Percentiles rank a stretch among this genome's conserved stretches.
These are phyloP conservation scores for Subacronicta megacephala DNA, from an alignment of 2,888 invertebrate species.

Conservation along the genomic window DNA sequence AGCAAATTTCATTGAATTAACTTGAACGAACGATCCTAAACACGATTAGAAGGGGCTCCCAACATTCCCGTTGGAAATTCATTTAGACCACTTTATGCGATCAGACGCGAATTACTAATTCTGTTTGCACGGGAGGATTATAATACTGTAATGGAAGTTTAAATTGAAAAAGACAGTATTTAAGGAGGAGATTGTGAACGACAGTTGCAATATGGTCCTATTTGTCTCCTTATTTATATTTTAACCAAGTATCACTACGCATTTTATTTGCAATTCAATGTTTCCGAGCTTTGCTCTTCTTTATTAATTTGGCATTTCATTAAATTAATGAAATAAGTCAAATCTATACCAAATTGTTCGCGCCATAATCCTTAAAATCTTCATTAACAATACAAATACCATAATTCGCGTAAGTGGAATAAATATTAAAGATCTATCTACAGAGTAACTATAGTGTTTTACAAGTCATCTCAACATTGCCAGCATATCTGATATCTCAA, in stretches of 20 bases:
- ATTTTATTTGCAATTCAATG: too few species aligned
- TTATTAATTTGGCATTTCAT: background rate
- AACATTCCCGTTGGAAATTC: slow-evolving; percentile 34
- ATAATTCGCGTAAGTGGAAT: background rate
- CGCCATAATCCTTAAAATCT: background rate
- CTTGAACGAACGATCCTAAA: slow-evolving; percentile 48
- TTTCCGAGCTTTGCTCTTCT: too few species aligned
- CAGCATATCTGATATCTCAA: slow-evolving; percentile 35
- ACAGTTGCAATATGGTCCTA: too few species aligned
- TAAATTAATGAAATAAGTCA: background rate
- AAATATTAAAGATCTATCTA: slow-evolving; percentile 14
- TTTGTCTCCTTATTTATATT: too few species aligned
- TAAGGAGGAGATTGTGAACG: background rate
- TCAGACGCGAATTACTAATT: slow-evolving; percentile 34
- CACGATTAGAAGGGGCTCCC: slow-evolving; percentile 34
- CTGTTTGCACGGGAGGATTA: slow-evolving; percentile 15
- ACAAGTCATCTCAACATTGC: slow-evolving; percentile 24
- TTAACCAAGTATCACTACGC: too few species aligned
- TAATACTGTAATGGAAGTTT: background rate
- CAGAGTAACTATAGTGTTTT: slow-evolving; percentile 17
- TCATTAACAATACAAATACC: slow-evolving; percentile 6
- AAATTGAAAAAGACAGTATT: background rate
- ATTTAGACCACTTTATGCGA: slow-evolving; percentile 37
- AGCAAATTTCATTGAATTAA: slow-evolving; percentile 57
- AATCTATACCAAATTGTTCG: background rate